Evolutionary conservation across 37 sponge, comb jelly and placozoan species (phyloP).

Genomic region (Beroe forskalii): DNA sequence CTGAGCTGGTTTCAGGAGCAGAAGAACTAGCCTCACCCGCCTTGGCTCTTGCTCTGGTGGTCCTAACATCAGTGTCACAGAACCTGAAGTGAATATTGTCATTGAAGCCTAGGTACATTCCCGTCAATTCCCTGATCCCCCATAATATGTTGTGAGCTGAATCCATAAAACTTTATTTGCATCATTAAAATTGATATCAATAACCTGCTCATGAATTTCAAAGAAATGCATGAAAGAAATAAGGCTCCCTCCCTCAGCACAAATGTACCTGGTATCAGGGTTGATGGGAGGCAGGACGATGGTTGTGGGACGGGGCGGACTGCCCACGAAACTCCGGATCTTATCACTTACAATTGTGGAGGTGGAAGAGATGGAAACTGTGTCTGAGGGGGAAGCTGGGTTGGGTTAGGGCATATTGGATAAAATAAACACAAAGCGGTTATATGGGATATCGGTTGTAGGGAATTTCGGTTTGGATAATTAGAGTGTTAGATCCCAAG

Average conservation of each 20-base stretch:
- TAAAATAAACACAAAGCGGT: too few relatives aligned
- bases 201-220: too few relatives aligned
- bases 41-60: conserved; percentile 25
- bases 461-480: too few relatives aligned
- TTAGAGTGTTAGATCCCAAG: too few relatives aligned
- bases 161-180: too few relatives aligned
- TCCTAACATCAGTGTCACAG: neutral
- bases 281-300: conserved; percentile 30
- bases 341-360: neutral
- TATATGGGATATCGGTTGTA: too few relatives aligned
- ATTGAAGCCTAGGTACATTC: too few relatives aligned
- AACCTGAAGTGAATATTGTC: too few relatives aligned
- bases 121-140: too few relatives aligned
- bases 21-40: neutral
- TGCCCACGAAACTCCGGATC: conserved; percentile 1
- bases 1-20: neutral
- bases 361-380: neutral
- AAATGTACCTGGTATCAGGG: neutral
- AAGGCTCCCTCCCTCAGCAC: neutral
- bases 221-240: too few relatives aligned
- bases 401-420: neutral
- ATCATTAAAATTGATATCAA: too few relatives aligned
- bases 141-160: too few relatives aligned
- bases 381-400: neutral
- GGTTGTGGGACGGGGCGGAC: neutral